These are phyloP conservation scores for Drosophila engyochracea DNA, from an alignment of 2,888 invertebrate genomes.

Conservation along the genomic window DNA sequence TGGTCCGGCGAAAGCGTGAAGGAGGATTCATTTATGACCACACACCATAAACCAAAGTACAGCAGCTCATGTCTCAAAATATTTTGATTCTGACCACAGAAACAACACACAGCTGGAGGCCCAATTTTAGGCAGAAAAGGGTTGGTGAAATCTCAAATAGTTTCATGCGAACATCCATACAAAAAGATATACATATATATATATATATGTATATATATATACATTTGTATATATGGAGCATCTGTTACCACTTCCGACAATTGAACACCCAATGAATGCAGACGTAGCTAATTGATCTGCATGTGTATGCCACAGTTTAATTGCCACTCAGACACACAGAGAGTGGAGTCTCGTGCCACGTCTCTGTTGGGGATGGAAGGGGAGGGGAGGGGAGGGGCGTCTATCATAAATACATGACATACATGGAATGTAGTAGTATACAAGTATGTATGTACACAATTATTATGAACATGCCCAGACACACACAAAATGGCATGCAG, in stretches of 20 bases:
- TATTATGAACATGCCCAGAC: constrained; percentile 22
- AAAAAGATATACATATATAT: constrained; percentile 33
- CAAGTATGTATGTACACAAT: constrained; percentile 10
- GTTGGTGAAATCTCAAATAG: constrained; percentile 41
- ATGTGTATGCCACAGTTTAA: constrained; percentile 68
- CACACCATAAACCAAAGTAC: constrained; percentile 69
- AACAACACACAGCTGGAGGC: constrained; percentile 49
- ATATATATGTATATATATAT: background rate
- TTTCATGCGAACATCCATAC: background rate
- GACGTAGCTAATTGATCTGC: constrained; percentile 63
- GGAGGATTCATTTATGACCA: constrained; percentile 68
- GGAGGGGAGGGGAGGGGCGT: constrained; percentile 12
- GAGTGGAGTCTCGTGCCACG: constrained; percentile 39
- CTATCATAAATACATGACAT: constrained; percentile 25
- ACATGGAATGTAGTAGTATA: background rate
- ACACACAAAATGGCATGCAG: constrained; percentile 1
- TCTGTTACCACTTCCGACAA: constrained; percentile 29
- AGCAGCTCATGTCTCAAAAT: constrained; percentile 78
- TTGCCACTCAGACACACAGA: constrained; percentile 45
- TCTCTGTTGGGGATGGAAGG: constrained; percentile 21
- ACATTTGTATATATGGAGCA: constrained; percentile 12
- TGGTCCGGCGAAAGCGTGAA: constrained; percentile 65
- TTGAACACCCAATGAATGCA: constrained; percentile 62
- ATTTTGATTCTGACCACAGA: constrained; percentile 73
- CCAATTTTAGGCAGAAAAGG: constrained; percentile 37